Evolutionary conservation across 1,140 invertebrate species (phyloP).

Genomic region (Trinorchestia longiramus): DNA sequence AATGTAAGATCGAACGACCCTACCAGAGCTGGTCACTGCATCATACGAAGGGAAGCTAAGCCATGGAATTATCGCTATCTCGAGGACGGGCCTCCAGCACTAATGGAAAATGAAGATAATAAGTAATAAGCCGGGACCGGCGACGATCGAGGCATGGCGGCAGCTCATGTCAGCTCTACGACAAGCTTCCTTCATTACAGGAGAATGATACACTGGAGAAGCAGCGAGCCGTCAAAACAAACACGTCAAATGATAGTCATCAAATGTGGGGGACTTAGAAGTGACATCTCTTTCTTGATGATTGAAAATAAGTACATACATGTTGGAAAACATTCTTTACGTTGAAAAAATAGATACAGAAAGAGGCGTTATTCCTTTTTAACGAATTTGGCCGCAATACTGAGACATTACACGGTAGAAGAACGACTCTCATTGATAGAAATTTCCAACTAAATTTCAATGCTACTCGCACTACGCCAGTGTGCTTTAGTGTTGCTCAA

Average conservation of each 20-base stretch:
- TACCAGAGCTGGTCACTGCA: neutral
- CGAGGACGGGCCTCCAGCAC: neutral
- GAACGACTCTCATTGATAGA: too few species aligned
- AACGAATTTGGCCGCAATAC: neutral
- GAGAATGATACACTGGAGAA: neutral
- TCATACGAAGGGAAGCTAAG: conserved; percentile 36
- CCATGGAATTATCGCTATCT: conserved; percentile 31
- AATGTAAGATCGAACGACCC: neutral
- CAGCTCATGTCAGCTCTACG: neutral
- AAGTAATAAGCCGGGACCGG: conserved; percentile 30
- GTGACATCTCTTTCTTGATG: neutral
- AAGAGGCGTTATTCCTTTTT: neutral
- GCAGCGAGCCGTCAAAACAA: neutral
- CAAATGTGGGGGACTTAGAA: neutral
- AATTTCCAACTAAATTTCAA: too few species aligned
- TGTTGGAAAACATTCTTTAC: neutral
- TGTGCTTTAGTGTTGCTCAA: too few species aligned
- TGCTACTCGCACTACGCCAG: too few species aligned
- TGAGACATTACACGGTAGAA: neutral
- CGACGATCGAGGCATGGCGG: conserved; percentile 5
- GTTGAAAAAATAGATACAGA: neutral
- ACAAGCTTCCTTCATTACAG: neutral
- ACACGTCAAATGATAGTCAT: neutral
- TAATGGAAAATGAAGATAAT: conserved; percentile 52
- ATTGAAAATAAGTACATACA: neutral